Base-by-base conservation (phyloP, 2,888 invertebrate species). In the Drosophila eohydei region DNA sequence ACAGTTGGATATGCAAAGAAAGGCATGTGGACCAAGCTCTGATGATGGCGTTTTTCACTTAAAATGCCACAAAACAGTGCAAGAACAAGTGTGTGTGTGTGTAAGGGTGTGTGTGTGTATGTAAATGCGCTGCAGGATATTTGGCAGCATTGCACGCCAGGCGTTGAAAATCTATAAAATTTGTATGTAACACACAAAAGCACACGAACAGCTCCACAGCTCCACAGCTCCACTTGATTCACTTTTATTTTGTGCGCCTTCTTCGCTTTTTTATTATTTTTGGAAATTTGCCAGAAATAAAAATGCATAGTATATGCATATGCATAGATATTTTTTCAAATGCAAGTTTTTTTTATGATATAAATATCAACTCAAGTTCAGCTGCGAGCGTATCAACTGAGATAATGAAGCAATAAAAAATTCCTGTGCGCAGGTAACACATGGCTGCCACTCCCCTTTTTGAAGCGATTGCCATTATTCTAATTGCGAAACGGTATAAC, bases 141-240 rank as follows among this genome's bases (percentile, higher is more conserved):
- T 83, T 83, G 80, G 83, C 82, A 81, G 72, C 69, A 64, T 69
- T 64, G 63, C 56, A 69, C 57, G 71, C 65, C 74, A 85, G 74
- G 82, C 86, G 83, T 85, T 80, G 80, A 83, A 84, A 85, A 74
- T 85, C 80, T 69, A 82, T 84, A 84, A 85, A 85, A 85, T 80
- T 85, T 81, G 83, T 80, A 83, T 80, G 69, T 74, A 83, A 80
- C 69, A 82, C 79, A 85, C 71, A 82, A 66, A 70, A 58, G 74
- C 63, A 50, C 16, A 59, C n/a, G 32, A 34, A 44, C 54, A 55
- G 63, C 57, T 48, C 48, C 30, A 51, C 54, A 55, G 63, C 57
- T 48, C 48, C 30, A 51, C 44, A 63, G 36, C 41, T 55, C 71
- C 56, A 34, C 43, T 71, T 75, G 62, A 72, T 73, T 65, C 74